A percentile compares a stretch with the other conserved stretches of the same genome.
phyloP scores from a whole-genome alignment of 2,888 invertebrate genomes.

The Volucella zonaria region DNA sequence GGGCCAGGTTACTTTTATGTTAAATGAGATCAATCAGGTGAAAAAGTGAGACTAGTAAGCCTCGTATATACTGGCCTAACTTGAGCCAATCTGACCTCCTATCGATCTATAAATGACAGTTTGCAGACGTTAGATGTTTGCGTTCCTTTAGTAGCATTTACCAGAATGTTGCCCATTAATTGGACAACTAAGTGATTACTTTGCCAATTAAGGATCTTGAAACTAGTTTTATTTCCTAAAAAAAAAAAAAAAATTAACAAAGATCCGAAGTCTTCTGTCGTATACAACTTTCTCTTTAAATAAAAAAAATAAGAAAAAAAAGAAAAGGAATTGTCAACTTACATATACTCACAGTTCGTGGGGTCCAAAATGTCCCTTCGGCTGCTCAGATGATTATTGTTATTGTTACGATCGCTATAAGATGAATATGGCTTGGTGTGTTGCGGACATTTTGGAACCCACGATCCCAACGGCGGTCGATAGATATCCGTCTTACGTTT shows the following conservation, averaged over 20 bases:
- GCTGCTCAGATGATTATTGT: conserved; percentile 74
- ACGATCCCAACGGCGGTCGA: conserved; percentile 87
- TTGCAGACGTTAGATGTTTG: too few species aligned
- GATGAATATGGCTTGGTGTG: conserved; percentile 79
- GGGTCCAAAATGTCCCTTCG: conserved; percentile 80
- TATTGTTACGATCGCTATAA: conserved; percentile 70
- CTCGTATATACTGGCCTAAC: too few species aligned
- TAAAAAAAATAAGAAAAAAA: conserved; percentile 8
- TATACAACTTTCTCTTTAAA: conserved; percentile 49
- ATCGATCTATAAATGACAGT: too few species aligned
- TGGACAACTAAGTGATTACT: too few species aligned
- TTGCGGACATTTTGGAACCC: conserved; percentile 88
- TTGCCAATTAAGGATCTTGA: too few species aligned
- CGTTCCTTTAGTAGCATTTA: too few species aligned
- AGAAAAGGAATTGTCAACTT: conserved; percentile 75
- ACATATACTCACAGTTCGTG: conserved; percentile 81
- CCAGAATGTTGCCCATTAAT: too few species aligned
- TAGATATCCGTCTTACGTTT: conserved; percentile 85
- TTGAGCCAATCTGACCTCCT: too few species aligned
- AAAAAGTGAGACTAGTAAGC: too few species aligned
- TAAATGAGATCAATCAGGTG: too few species aligned
- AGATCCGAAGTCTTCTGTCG: too few species aligned
- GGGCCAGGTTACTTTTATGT: too few species aligned
- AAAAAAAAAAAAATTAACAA: neutral
- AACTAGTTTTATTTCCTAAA: neutral